A percentile compares a stretch with the other conserved stretches of the same genome.
These are phyloP conservation scores for Heliothis virescens DNA, from an alignment of 1,140 invertebrate genomes.

Conservation along the genomic window DNA sequence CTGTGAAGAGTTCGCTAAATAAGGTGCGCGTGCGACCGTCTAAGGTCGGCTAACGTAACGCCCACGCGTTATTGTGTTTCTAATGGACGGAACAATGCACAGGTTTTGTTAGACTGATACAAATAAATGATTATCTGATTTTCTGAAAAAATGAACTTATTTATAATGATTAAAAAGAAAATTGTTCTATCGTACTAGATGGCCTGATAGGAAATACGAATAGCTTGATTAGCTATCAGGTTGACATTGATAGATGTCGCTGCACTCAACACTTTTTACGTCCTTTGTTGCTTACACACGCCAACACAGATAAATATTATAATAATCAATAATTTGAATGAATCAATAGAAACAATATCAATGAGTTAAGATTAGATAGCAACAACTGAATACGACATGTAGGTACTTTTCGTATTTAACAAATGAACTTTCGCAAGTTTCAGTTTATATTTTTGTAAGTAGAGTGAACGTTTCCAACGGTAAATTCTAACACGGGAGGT, in stretches of 20 bases:
- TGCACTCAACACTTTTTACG: background rate
- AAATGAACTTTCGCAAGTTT: background rate
- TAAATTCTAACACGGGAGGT: conserved; percentile 50
- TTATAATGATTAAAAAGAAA: too few species aligned
- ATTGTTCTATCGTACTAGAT: too few species aligned
- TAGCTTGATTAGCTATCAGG: background rate
- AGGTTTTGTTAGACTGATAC: background rate
- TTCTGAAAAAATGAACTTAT: too few species aligned
- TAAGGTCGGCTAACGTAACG: background rate
- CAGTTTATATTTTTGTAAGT: background rate
- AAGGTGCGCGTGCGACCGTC: conserved; percentile 13
- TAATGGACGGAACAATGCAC: background rate
- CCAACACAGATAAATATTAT: background rate
- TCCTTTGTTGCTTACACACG: background rate
- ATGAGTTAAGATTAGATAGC: conserved; percentile 12
- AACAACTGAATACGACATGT: background rate
- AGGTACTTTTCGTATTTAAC: background rate
- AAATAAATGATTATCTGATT: background rate
- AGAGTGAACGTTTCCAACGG: conserved; percentile 43
- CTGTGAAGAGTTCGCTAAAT: background rate
- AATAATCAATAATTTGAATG: background rate
- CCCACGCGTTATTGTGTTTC: conserved; percentile 6
- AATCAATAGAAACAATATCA: background rate
- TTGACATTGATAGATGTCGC: background rate
- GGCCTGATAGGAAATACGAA: too few species aligned